These are phyloP conservation scores for Sylvilagus floridanus DNA, from an alignment of 2,797 vertebrate species.

Conservation along the genomic window DNA sequence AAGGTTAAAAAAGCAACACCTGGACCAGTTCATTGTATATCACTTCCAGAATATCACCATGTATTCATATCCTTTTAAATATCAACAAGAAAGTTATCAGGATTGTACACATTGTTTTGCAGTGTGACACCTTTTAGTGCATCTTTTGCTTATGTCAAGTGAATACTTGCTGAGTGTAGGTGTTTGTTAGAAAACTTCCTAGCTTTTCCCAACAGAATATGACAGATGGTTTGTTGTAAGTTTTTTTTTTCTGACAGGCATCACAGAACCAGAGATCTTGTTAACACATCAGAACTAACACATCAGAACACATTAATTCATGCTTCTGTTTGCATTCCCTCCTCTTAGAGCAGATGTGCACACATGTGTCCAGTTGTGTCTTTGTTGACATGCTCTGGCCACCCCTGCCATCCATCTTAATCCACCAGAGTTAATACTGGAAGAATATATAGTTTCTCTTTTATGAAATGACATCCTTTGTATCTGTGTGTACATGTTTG, in stretches of 20 bases:
- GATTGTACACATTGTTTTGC: background rate
- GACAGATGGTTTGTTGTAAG: conserved; percentile 44
- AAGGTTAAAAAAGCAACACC: background rate
- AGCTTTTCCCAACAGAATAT: background rate
- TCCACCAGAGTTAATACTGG: conserved; percentile 12
- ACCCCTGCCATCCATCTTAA: background rate
- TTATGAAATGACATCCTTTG: background rate
- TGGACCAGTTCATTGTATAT: background rate
- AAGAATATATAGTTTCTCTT: background rate
- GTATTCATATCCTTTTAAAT: conserved; percentile 19
- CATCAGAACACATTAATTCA: conserved; percentile 32
- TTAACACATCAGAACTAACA: conserved; percentile 73
- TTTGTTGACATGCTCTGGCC: conserved; percentile 33
- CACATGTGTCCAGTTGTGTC: background rate
- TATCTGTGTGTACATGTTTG: background rate
- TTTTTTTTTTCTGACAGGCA: conserved; percentile 13
- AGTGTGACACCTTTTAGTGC: background rate
- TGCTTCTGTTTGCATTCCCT: conserved; percentile 32
- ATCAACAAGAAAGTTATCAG: background rate
- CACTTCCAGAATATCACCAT: conserved; percentile 9
- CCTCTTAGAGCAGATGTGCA: conserved; percentile 37
- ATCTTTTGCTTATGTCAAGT: background rate
- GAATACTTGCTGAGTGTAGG: conserved; percentile 8
- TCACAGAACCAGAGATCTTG: conserved; percentile 50
- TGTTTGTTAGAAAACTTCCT: conserved; percentile 44